Conservation (phyloP, 2,113 vertebrate species). For the Lucifuga dentata region DNA sequence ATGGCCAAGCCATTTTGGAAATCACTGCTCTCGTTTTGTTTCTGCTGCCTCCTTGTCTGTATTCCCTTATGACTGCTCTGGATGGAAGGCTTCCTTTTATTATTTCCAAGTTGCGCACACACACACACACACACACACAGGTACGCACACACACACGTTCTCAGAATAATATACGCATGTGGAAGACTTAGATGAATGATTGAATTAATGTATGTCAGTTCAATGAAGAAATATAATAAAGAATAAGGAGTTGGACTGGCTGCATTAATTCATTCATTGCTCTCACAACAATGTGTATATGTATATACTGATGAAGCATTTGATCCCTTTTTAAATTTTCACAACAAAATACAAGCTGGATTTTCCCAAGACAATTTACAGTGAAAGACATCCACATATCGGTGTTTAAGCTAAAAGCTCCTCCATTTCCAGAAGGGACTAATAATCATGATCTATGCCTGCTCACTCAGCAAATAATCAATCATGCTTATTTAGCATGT, state of each 20-base stretch:
- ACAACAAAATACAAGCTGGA: slow-evolving; percentile 33
- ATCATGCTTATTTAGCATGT: slow-evolving; percentile 56
- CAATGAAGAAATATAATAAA: background rate
- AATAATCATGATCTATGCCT: slow-evolving; percentile 62
- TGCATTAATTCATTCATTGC: slow-evolving; percentile 3
- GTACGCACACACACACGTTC: background rate
- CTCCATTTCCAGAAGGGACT: slow-evolving; percentile 48
- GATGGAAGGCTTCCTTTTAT: slow-evolving; percentile 88
- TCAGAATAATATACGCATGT: slow-evolving; percentile 53
- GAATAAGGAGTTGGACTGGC: background rate
- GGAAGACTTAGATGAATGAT: slow-evolving; percentile 39
- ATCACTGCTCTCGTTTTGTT: slow-evolving; percentile 79
- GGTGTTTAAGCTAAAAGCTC: slow-evolving; percentile 59
- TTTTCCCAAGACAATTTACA: slow-evolving; percentile 38
- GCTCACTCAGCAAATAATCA: slow-evolving; percentile 66
- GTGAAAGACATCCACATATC: slow-evolving; percentile 26
- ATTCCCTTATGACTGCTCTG: slow-evolving; percentile 83
- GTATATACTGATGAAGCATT: slow-evolving; percentile 37
- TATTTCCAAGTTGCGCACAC: slow-evolving; percentile 83
- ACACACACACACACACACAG: background rate
- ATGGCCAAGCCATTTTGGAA: slow-evolving; percentile 80
- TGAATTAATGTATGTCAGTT: slow-evolving; percentile 34
- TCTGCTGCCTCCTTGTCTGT: slow-evolving; percentile 75
- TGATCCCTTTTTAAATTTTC: slow-evolving; percentile 30
- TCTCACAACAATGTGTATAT: slow-evolving; percentile 26